These are phyloP conservation scores for Plectrocnemia conspersa DNA, from an alignment of 1,140 invertebrate genomes.

Conservation along the genomic window DNA sequence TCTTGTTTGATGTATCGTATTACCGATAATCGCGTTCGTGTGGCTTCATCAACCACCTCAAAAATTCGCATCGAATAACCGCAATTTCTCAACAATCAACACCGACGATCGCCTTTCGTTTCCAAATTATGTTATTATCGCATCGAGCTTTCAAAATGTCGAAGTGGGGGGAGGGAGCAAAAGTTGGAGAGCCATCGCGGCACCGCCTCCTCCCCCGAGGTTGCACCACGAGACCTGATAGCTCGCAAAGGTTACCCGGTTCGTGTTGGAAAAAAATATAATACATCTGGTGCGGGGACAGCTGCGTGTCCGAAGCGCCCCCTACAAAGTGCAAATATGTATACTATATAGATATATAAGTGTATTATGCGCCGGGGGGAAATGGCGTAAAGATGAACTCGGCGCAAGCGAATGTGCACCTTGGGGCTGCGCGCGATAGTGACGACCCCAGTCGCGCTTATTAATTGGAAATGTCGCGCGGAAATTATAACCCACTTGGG, in stretches of 20 bases:
- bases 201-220: background rate
- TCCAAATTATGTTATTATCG: too few species aligned
- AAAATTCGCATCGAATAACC: too few species aligned
- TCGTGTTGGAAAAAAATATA: background rate
- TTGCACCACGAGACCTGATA: slow-evolving; percentile 1
- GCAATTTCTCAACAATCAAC: too few species aligned
- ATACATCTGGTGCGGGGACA: slow-evolving; percentile 22
- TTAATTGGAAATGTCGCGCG: slow-evolving; percentile 3
- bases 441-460: background rate
- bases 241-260: background rate
- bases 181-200: background rate
- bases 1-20: too few species aligned
- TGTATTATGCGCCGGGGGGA: too few species aligned
- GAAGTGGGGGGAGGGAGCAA: too few species aligned
- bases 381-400: background rate
- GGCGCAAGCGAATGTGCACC: background rate
- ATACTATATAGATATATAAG: too few species aligned
- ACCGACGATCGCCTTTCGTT: background rate
- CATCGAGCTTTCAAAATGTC: too few species aligned
- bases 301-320: slow-evolving; percentile 15
- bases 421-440: background rate
- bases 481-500: background rate
- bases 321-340: slow-evolving; percentile 16
- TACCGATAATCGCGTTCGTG: too few species aligned
- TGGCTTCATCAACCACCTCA: too few species aligned